phyloP scores from a whole-genome alignment of 2,888 invertebrate genomes.

The Cephalotes varians region DNA sequence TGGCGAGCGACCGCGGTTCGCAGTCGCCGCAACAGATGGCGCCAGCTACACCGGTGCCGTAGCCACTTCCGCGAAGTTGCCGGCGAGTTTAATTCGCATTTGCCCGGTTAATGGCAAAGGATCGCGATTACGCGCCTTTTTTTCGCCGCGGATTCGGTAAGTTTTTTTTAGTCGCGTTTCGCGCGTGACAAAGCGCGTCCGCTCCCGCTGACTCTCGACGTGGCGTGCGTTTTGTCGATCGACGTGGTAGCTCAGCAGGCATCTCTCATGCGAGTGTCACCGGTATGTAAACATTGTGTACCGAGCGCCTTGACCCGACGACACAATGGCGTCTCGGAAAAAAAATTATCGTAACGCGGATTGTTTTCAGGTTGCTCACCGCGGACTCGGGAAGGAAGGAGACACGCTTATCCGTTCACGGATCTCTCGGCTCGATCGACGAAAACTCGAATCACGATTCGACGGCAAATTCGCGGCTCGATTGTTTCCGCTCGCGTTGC shows the following conservation, averaged over 20 bases:
- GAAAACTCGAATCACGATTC: neutral
- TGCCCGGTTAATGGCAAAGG: neutral
- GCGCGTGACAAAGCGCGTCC: neutral
- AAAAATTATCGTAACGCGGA: neutral
- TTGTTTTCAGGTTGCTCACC: neutral
- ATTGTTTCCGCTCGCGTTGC: neutral
- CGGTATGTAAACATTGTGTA: conserved; percentile 19
- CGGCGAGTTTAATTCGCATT: conserved; percentile 6
- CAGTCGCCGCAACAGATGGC: conserved; percentile 60
- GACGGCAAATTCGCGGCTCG: neutral
- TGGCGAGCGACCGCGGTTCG: conserved; percentile 36
- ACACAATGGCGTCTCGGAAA: neutral
- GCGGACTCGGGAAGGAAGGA: neutral
- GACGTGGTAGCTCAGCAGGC: neutral
- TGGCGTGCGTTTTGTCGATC: too few species aligned
- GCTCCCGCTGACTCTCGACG: neutral
- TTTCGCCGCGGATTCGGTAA: neutral
- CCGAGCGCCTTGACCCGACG: neutral
- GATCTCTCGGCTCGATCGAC: neutral
- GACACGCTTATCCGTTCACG: neutral
- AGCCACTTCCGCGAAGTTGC: neutral
- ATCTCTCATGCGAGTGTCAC: neutral
- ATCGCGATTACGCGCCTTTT: neutral
- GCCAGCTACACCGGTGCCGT: conserved; percentile 19
- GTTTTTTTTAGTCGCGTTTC: neutral